These are phyloP conservation scores for Plumapathes pennacea DNA, from an alignment of 92 coral and sea anemone species.

Conservation along the genomic window DNA sequence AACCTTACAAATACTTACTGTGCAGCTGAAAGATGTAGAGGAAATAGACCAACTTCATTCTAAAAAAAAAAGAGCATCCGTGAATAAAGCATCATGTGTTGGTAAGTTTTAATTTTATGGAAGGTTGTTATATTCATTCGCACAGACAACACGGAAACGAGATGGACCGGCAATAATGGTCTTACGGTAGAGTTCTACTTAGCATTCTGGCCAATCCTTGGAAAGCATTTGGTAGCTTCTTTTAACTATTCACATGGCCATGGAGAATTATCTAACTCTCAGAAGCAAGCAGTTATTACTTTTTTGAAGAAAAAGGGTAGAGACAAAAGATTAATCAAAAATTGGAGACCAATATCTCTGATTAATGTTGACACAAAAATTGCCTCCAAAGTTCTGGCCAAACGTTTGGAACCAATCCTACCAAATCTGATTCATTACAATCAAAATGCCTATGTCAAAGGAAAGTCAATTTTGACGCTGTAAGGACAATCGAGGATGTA, in stretches of 20 bases:
- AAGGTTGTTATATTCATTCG: too few species aligned
- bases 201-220: neutral
- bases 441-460: slow-evolving; percentile 1
- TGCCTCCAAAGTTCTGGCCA: neutral
- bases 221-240: neutral
- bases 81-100: slow-evolving; percentile 2
- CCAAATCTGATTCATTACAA: neutral
- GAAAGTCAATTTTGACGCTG: neutral
- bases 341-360: neutral
- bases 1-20: neutral
- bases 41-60: neutral
- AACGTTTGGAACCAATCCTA: slow-evolving; percentile 2
- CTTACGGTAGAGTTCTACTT: slow-evolving; percentile 3
- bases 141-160: too few species aligned
- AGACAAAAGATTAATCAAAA: slow-evolving; percentile 6
- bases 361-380: neutral
- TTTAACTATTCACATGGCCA: slow-evolving; percentile 3
- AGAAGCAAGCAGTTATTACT: slow-evolving; percentile 9
- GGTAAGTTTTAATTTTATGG: too few species aligned
- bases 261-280: slow-evolving; percentile 6
- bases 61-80: neutral
- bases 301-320: slow-evolving; percentile 4
- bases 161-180: slow-evolving; percentile 13
- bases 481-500: slow-evolving; percentile 2
- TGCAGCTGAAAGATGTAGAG: neutral